Evolutionary conservation across 2,797 vertebrate genomes (phyloP).

Genomic region (Myiotriccus ornatus): DNA sequence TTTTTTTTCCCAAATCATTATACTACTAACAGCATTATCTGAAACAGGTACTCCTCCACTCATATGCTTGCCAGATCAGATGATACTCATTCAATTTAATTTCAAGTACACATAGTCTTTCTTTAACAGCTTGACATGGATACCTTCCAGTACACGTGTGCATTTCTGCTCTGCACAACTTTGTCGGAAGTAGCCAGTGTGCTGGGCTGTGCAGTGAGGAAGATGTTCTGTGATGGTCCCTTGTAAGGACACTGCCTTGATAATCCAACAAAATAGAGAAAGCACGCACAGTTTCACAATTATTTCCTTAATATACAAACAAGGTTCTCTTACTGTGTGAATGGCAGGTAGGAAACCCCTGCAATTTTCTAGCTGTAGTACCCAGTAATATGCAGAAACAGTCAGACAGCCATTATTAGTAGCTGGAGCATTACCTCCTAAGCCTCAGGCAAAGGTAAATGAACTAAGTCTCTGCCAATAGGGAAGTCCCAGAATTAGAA

Average conservation of each 20-base stretch:
- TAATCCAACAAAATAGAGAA: slow-evolving; percentile 36
- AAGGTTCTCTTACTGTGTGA: not conserved
- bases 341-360: not conserved
- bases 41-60: slow-evolving; percentile 4
- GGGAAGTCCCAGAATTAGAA: not conserved
- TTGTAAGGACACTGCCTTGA: slow-evolving; percentile 59
- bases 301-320: not conserved
- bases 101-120: not conserved
- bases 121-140: not conserved
- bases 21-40: not conserved
- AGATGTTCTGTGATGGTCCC: slow-evolving; percentile 82
- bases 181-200: not conserved
- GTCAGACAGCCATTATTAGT: not conserved
- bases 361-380: slow-evolving; percentile 5
- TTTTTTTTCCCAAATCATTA: not conserved
- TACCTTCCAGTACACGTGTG: not conserved
- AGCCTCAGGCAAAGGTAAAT: not conserved
- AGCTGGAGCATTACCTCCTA: not conserved
- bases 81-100: not conserved
- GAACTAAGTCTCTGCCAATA: not conserved
- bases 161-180: slow-evolving; percentile 19
- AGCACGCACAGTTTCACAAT: slow-evolving; percentile 33
- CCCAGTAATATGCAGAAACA: not conserved
- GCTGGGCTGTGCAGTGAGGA: slow-evolving; percentile 38
- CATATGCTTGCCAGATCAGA: not conserved